A percentile compares a stretch with the other conserved stretches of the same genome.
Conservation (phyloP, 1,140 invertebrate genomes). For the Vanessa atalanta region DNA sequence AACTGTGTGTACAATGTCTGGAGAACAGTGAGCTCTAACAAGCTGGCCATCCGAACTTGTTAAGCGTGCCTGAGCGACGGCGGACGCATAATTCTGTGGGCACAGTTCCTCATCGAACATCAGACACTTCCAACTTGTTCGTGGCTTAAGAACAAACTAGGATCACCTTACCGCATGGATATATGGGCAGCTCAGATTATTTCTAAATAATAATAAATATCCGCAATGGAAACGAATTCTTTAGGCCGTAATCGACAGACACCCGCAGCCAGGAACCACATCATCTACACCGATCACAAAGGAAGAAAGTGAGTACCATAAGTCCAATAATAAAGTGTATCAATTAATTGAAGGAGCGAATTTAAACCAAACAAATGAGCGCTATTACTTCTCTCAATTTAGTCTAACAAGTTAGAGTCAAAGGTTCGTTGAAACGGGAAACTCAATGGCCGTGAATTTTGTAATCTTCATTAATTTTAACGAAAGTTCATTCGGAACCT, state of each 20-base stretch:
- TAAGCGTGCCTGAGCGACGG: slow-evolving; percentile 54
- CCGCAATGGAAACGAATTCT: slow-evolving; percentile 64
- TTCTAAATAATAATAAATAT: slow-evolving; percentile 1
- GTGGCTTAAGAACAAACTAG: slow-evolving; percentile 30
- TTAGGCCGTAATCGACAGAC: slow-evolving; percentile 58
- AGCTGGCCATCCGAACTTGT: slow-evolving; percentile 70
- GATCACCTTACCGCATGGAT: slow-evolving; percentile 8
- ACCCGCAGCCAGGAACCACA: slow-evolving; percentile 73
- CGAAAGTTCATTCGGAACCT: slow-evolving; percentile 61
- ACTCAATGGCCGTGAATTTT: slow-evolving; percentile 78
- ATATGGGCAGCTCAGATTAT: not conserved
- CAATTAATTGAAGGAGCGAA: slow-evolving; percentile 56
- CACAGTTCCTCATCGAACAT: slow-evolving; percentile 49
- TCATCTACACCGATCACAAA: slow-evolving; percentile 80
- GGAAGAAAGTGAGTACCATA: slow-evolving; percentile 76
- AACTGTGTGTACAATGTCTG: slow-evolving; percentile 67
- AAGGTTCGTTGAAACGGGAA: slow-evolving; percentile 72
- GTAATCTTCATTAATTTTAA: slow-evolving; percentile 79
- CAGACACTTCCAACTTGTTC: slow-evolving; percentile 49
- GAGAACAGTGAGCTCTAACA: slow-evolving; percentile 67
- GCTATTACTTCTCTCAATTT: slow-evolving; percentile 80
- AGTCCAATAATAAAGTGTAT: slow-evolving; percentile 44
- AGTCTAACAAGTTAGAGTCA: slow-evolving; percentile 73
- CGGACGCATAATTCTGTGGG: slow-evolving; percentile 60
- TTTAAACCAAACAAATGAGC: slow-evolving; percentile 76